A percentile compares a stretch with the other conserved stretches of the same genome.
Evolutionary conservation across 2,888 invertebrate genomes (phyloP).

Genomic region (Amblyjoppa fuscipennis): DNA sequence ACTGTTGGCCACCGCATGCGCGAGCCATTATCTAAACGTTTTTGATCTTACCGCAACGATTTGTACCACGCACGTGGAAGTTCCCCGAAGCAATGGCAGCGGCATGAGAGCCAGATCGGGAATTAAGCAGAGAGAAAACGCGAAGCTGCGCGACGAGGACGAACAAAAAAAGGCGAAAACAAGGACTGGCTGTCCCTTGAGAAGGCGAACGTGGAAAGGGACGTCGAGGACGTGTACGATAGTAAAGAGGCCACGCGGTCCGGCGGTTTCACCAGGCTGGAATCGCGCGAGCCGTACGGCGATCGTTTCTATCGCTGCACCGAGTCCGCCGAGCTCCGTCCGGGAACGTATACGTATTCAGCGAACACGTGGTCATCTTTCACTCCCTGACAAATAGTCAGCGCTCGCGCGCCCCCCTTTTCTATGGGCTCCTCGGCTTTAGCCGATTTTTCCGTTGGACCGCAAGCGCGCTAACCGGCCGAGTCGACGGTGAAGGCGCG

Average conservation of each 20-base stretch:
- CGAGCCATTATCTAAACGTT: constrained; percentile 69
- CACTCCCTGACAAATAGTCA: constrained; percentile 78
- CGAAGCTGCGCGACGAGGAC: constrained; percentile 44
- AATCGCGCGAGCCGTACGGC: constrained; percentile 28
- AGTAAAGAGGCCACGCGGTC: constrained; percentile 25
- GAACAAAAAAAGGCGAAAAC: constrained; percentile 42
- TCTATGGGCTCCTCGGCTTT: constrained; percentile 50
- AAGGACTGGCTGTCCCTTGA: constrained; percentile 49
- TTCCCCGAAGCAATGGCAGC: constrained; percentile 58
- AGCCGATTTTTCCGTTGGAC: constrained; percentile 55
- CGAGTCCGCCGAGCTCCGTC: not conserved
- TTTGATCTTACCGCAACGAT: constrained; percentile 80
- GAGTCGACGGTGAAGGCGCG: constrained; percentile 46
- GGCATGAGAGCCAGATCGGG: constrained; percentile 39
- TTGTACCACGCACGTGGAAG: constrained; percentile 72
- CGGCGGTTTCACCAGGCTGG: not conserved
- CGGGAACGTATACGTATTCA: constrained; percentile 1
- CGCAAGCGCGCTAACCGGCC: constrained; percentile 22
- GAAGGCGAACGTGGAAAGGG: constrained; percentile 31
- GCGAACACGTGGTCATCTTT: constrained; percentile 72
- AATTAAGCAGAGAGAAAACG: constrained; percentile 56
- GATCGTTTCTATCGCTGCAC: constrained; percentile 24
- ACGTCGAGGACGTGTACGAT: constrained; percentile 31
- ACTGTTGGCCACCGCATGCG: constrained; percentile 30
- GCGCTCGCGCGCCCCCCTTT: constrained; percentile 52